Percentiles rank a stretch among this genome's conserved stretches.
phyloP scores from a whole-genome alignment of 1,140 invertebrate genomes.

The Drosophila rufa region DNA sequence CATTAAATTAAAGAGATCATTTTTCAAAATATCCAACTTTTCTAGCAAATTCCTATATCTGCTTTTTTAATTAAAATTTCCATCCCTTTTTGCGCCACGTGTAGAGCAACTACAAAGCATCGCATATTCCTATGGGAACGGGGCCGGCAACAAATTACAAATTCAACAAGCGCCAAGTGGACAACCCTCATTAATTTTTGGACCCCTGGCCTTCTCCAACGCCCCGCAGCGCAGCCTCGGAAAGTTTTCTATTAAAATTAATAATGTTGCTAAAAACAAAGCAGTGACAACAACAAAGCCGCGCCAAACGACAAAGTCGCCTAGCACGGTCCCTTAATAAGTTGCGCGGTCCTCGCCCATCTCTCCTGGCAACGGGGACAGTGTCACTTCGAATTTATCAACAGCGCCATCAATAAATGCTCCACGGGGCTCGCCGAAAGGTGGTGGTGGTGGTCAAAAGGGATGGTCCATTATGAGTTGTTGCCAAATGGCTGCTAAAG shows the following conservation, averaged over 20 bases:
- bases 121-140: slow-evolving; percentile 73
- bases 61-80: neutral
- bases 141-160: slow-evolving; percentile 76
- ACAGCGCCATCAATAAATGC: slow-evolving; percentile 66
- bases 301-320: slow-evolving; percentile 54
- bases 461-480: slow-evolving; percentile 28
- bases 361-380: slow-evolving; percentile 42
- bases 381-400: slow-evolving; percentile 70
- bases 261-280: slow-evolving; percentile 79
- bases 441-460: slow-evolving; percentile 14
- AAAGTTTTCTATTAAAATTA: slow-evolving; percentile 84
- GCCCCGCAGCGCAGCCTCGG: slow-evolving; percentile 6
- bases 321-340: slow-evolving; percentile 63
- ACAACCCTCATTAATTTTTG: slow-evolving; percentile 82
- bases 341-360: slow-evolving; percentile 51
- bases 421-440: slow-evolving; percentile 34
- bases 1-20: neutral
- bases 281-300: slow-evolving; percentile 51
- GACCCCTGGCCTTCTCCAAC: slow-evolving; percentile 4
- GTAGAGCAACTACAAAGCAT: slow-evolving; percentile 39
- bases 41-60: no score
- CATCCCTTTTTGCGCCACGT: neutral
- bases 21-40: no score
- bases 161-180: slow-evolving; percentile 83
- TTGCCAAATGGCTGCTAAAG: slow-evolving; percentile 32